These are phyloP conservation scores for Drosophila nigromelanica DNA, from an alignment of 1,140 invertebrate species.

Conservation along the genomic window DNA sequence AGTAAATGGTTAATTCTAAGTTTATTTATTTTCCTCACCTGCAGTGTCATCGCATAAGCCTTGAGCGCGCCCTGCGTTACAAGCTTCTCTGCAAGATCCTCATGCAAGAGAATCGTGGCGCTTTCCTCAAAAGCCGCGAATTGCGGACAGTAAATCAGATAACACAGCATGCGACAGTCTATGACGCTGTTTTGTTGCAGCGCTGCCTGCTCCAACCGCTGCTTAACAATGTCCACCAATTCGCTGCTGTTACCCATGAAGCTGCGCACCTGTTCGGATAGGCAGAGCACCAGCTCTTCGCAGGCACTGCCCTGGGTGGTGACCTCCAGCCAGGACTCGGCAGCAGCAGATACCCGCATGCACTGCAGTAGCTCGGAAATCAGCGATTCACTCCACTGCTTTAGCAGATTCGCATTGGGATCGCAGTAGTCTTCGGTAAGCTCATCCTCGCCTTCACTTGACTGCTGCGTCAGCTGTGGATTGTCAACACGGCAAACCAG, in stretches of 20 bases:
- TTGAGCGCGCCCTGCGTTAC: slow-evolving; percentile 52
- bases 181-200: slow-evolving; percentile 48
- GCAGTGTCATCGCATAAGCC: slow-evolving; percentile 64
- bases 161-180: slow-evolving; percentile 51
- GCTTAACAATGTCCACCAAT: slow-evolving; percentile 57
- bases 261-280: slow-evolving; percentile 58
- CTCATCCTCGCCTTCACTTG: slow-evolving; percentile 70
- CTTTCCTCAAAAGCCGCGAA: slow-evolving; percentile 74
- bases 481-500: slow-evolving; percentile 53
- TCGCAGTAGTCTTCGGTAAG: slow-evolving; percentile 80
- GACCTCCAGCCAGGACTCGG: slow-evolving; percentile 58
- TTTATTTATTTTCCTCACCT: slow-evolving; percentile 37
- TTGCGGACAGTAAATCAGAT: slow-evolving; percentile 47
- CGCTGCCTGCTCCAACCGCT: slow-evolving; percentile 45
- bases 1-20: neutral
- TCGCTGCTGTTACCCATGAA: slow-evolving; percentile 63
- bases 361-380: slow-evolving; percentile 55
- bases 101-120: slow-evolving; percentile 63
- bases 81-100: slow-evolving; percentile 65
- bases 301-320: neutral
- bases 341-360: slow-evolving; percentile 51
- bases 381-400: slow-evolving; percentile 66
- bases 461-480: slow-evolving; percentile 14
- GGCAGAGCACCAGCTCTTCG: slow-evolving; percentile 48
- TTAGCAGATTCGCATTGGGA: slow-evolving; percentile 75